A percentile compares a stretch with the other conserved stretches of the same genome.
Evolutionary conservation across 2,888 invertebrate species (phyloP).

Genomic region (Neuroscelio doddi): DNA sequence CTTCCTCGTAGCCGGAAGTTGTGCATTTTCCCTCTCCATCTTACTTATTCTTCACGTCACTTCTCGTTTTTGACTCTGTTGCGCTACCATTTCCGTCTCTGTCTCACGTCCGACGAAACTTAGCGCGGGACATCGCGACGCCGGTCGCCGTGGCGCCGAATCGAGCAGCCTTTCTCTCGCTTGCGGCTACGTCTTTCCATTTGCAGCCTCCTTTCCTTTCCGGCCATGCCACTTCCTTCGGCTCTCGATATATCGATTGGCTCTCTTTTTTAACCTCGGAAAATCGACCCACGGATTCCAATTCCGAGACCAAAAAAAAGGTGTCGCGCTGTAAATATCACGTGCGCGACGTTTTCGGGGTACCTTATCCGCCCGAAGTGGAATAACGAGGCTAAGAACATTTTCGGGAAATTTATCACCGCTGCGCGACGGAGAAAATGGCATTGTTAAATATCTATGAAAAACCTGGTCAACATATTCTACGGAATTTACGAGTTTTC

Average conservation of each 20-base stretch:
- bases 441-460: too few species aligned
- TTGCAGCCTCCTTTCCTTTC: constrained; percentile 15
- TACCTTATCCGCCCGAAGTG: too few species aligned
- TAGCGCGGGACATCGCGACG: constrained; percentile 26
- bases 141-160: constrained; percentile 22
- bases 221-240: constrained; percentile 11
- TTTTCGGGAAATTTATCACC: too few species aligned
- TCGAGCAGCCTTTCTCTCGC: constrained; percentile 4
- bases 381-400: too few species aligned
- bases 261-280: background rate
- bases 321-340: too few species aligned
- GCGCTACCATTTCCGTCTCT: constrained; percentile 29
- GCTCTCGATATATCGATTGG: constrained; percentile 7
- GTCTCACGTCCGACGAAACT: constrained; percentile 18
- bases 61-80: constrained; percentile 23
- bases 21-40: constrained; percentile 27
- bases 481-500: too few species aligned
- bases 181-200: too few species aligned
- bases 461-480: too few species aligned
- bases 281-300: background rate
- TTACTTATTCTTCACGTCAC: constrained; percentile 20
- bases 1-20: constrained; percentile 26
- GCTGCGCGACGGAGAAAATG: too few species aligned
- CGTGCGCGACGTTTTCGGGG: too few species aligned
- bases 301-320: too few species aligned